Base-by-base conservation (phyloP, 35 echinoderm and acorn worm species). In the Anneissia japonica region DNA sequence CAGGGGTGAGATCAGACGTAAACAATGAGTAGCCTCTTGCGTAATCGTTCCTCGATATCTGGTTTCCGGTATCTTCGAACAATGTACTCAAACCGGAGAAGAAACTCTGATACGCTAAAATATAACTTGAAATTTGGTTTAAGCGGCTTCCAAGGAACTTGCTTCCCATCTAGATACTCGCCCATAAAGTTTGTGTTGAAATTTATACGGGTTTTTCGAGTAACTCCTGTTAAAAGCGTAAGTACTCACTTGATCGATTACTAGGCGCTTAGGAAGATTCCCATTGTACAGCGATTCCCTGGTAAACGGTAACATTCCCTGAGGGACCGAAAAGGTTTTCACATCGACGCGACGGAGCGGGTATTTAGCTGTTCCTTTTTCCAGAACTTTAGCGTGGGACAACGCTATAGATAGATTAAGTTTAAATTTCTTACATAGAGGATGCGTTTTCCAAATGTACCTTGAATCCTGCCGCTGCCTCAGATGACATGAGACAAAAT, bases 391-490 rank as follows among this genome's bases (percentile, higher is more conserved):
- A n/a, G 86, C 86, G 64, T 89, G 80, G 0, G 73, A 34, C 1
- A 88, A 9, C 35, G 78, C 35, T 3, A 88, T 82, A 23, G 86
- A 77, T 0, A 82, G 86, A 38, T 92, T 92, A 17, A 84, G 19
- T 72, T 92, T 92, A 38, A n/a, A n/a, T n/a, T n/a, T n/a, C n/a
- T n/a, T n/a, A n/a, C n/a, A n/a, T n/a, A n/a, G n/a, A n/a, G n/a
- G n/a, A n/a, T n/a, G n/a, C n/a, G n/a, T n/a, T n/a, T n/a, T n/a
- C n/a, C n/a, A n/a, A n/a, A n/a, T n/a, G n/a, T n/a, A n/a, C n/a
- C n/a, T n/a, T n/a, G n/a, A n/a, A n/a, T n/a, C n/a, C n/a, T n/a
- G n/a, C n/a, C n/a, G n/a, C n/a, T n/a, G n/a, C n/a, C n/a, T n/a
- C n/a, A n/a, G n/a, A n/a, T n/a, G n/a, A n/a, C n/a, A n/a, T n/a